phyloP scores from a whole-genome alignment of 2,113 vertebrate genomes.

The Mormoops blainvillei region DNA sequence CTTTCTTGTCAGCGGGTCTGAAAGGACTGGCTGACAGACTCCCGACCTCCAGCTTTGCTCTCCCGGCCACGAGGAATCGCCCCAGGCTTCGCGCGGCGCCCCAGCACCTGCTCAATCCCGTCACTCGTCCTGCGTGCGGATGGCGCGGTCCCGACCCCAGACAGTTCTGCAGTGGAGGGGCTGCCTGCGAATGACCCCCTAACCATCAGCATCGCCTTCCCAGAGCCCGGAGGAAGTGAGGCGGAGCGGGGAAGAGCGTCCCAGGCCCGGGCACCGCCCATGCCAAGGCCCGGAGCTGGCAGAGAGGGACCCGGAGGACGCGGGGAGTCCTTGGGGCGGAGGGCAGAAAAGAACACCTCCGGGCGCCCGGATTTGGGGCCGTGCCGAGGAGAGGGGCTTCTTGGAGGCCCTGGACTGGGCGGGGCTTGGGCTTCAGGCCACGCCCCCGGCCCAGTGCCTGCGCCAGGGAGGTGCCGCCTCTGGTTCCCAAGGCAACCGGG shows the following conservation, averaged over 20 bases:
- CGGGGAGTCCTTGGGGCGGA: neutral
- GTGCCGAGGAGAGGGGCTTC: no score
- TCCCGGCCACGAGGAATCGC: neutral
- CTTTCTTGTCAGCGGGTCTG: neutral
- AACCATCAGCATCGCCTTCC: neutral
- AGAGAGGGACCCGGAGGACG: no score
- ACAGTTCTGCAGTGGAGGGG: neutral
- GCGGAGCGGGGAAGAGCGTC: neutral
- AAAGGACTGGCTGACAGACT: no score
- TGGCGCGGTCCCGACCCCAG: neutral
- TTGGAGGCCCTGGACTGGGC: neutral
- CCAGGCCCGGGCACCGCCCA: neutral
- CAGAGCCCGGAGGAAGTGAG: neutral
- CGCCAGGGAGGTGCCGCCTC: neutral
- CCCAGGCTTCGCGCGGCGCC: no score
- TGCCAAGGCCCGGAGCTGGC: neutral
- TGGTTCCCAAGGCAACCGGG: neutral
- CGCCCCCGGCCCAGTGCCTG: neutral
- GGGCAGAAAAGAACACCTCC: no score
- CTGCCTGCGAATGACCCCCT: neutral
- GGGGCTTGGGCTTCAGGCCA: neutral
- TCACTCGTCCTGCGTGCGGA: neutral
- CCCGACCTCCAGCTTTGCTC: neutral
- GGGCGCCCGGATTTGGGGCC: rapidly evolving
- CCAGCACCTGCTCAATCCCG: neutral